Conservation (phyloP, 2,888 invertebrate genomes). For the Nemoura dubitans region DNA sequence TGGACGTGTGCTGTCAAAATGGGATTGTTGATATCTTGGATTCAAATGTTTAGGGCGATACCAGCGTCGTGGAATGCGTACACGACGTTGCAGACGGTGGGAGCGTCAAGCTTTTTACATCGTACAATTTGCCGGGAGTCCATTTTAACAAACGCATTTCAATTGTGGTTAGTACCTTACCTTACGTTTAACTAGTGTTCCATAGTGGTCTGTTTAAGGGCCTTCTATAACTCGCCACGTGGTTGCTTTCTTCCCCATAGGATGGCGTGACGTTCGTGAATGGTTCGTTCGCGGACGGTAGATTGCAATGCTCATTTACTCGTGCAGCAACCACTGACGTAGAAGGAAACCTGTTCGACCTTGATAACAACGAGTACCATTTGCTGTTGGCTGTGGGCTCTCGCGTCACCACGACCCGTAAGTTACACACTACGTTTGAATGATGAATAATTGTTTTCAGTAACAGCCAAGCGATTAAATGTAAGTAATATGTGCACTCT, state of each 20-base stretch:
- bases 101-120: neutral
- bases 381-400: conserved; percentile 77
- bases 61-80: conserved; percentile 83
- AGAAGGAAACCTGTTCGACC: conserved; percentile 72
- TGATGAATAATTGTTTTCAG: neutral
- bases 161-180: neutral
- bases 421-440: neutral
- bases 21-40: neutral
- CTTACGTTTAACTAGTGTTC: no score
- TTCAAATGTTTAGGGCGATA: conserved; percentile 70
- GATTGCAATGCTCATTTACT: conserved; percentile 78
- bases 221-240: no score
- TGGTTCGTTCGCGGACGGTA: conserved; percentile 73
- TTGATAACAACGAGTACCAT: conserved; percentile 73
- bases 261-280: conserved; percentile 65
- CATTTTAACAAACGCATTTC: neutral
- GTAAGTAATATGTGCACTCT: no score
- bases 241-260: neutral
- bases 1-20: neutral
- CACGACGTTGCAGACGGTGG: conserved; percentile 61
- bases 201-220: no score
- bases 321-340: conserved; percentile 72
- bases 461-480: no score
- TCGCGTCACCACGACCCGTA: neutral
- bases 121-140: neutral